phyloP scores from a whole-genome alignment of 2,888 invertebrate species.

The Cephus sareptanus region DNA sequence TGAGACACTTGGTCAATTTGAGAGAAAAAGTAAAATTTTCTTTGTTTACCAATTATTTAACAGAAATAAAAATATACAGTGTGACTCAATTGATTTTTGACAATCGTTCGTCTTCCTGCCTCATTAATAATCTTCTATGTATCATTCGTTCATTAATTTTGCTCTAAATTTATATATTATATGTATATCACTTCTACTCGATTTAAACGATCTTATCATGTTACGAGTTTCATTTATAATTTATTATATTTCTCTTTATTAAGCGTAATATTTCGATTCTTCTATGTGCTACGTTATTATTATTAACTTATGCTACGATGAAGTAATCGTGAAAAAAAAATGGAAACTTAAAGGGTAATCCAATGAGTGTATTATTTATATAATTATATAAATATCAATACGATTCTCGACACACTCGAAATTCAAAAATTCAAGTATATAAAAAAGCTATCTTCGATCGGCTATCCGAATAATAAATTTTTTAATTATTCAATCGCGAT shows the following conservation, averaged over 20 bases:
- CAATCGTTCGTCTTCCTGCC: not conserved
- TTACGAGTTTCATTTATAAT: not conserved
- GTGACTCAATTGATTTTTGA: not conserved
- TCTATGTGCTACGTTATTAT: constrained; percentile 33
- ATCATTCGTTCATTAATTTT: not conserved
- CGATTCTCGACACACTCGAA: constrained; percentile 2
- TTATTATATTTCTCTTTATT: constrained; percentile 29
- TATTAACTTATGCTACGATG: not conserved
- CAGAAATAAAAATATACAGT: not conserved
- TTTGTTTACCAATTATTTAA: not conserved
- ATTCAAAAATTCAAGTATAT: constrained; percentile 12
- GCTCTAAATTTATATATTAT: constrained; percentile 29
- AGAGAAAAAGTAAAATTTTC: constrained; percentile 1
- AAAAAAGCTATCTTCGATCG: constrained; percentile 25
- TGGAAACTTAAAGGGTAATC: not conserved
- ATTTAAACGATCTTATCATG: not conserved
- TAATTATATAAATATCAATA: not conserved
- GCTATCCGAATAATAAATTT: constrained; percentile 27
- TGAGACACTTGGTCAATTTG: not conserved
- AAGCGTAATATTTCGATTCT: constrained; percentile 57
- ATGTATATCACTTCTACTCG: not conserved
- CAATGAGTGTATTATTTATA: not conserved
- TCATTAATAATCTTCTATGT: not conserved
- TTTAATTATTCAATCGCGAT: constrained; percentile 23
- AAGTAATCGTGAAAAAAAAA: constrained; percentile 2